Percentiles rank a stretch among this genome's conserved stretches.
Evolutionary conservation across 2,888 invertebrate genomes (phyloP).

Genomic region (Pristionchus japonicus): DNA sequence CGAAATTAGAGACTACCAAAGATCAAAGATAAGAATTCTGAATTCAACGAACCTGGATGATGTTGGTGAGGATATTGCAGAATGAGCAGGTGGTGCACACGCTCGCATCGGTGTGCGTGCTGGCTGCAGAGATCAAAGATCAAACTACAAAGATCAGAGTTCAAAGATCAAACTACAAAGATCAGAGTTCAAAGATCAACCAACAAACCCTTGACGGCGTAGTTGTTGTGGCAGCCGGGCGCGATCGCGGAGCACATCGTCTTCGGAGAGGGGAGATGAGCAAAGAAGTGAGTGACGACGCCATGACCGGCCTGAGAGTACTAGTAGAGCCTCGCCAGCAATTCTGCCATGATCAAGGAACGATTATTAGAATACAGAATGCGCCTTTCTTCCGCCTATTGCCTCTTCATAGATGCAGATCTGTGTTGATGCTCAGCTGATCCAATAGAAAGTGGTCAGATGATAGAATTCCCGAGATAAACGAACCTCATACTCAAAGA

Average conservation of each 20-base stretch:
- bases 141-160: too few relatives aligned
- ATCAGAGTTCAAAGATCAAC: not conserved
- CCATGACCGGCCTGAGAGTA: conserved; percentile 44
- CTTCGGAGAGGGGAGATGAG: conserved; percentile 35
- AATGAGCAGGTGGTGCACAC: conserved; percentile 40
- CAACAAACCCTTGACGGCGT: conserved; percentile 7
- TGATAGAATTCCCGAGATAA: not conserved
- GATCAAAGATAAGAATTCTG: not conserved
- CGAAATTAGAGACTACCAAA: not conserved
- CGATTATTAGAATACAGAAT: too few relatives aligned
- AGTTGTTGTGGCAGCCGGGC: conserved; percentile 47
- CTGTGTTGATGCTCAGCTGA: too few relatives aligned
- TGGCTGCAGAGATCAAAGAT: conserved; percentile 13
- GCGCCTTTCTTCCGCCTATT: too few relatives aligned
- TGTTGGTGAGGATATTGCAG: conserved; percentile 35
- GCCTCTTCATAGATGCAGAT: too few relatives aligned
- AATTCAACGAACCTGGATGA: not conserved
- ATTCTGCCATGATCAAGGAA: too few relatives aligned
- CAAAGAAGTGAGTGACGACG: conserved; percentile 8
- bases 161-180: conserved; percentile 22
- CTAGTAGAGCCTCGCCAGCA: too few relatives aligned
- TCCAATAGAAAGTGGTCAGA: conserved; percentile 1
- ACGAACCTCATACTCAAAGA: not conserved
- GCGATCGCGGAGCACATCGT: conserved; percentile 40
- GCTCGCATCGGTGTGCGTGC: not conserved